Evolutionary conservation across 2,888 invertebrate species (phyloP).

Genomic region (Monochamus alternatus): DNA sequence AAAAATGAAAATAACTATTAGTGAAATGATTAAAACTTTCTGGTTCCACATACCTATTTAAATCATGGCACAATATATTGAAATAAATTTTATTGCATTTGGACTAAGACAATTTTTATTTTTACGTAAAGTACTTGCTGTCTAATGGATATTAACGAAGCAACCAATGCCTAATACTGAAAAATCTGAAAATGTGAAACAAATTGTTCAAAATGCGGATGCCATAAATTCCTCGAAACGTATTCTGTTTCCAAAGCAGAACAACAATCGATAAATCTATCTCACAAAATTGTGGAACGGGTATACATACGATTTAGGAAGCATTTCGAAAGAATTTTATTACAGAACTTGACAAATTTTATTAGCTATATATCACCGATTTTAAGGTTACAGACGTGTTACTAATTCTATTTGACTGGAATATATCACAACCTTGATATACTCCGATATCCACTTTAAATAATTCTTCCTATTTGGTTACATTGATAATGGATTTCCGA

Average conservation of each 20-base stretch:
- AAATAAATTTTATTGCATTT: too few relatives aligned
- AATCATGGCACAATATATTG: too few relatives aligned
- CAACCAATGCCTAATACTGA: neutral
- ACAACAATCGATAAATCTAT: slow-evolving; percentile 5
- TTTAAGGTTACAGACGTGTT: slow-evolving; percentile 10
- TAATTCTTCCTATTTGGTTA: slow-evolving; percentile 8
- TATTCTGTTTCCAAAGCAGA: neutral
- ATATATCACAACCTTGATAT: slow-evolving; percentile 7
- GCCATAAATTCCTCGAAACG: slow-evolving; percentile 4
- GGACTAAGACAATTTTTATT: too few relatives aligned
- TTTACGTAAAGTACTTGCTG: too few relatives aligned
- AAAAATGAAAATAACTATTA: too few relatives aligned
- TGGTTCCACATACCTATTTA: too few relatives aligned
- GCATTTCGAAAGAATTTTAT: slow-evolving; percentile 11
- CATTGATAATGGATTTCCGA: neutral
- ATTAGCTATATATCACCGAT: slow-evolving; percentile 13
- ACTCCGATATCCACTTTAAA: neutral
- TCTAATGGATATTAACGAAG: too few relatives aligned
- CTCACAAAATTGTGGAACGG: slow-evolving; percentile 7
- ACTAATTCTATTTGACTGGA: slow-evolving; percentile 5
- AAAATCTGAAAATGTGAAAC: slow-evolving; percentile 3
- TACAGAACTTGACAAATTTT: slow-evolving; percentile 12
- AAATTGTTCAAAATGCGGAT: slow-evolving; percentile 4
- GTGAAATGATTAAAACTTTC: too few relatives aligned
- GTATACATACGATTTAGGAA: slow-evolving; percentile 11